Evolutionary conservation across 2,797 vertebrate genomes (phyloP), one percentile per base, ranked within the genome.

Genomic region (Amniataba percoides): DNA sequence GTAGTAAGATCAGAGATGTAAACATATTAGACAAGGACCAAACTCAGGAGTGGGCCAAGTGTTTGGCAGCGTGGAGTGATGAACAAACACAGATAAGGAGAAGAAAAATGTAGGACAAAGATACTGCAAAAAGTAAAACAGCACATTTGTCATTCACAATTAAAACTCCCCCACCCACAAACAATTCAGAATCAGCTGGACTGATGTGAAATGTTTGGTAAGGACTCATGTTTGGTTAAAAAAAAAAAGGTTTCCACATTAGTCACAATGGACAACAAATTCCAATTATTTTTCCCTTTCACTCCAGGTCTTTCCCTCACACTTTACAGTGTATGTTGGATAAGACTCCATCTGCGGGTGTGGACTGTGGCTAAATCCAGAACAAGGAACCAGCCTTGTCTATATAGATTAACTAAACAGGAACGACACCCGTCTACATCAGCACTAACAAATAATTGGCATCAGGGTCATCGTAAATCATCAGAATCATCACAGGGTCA

Each of bases 1-100:
- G 79, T 65, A 74, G 60, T 71, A 74, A 56, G 48, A 86, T 80
- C 78, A 86, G 48, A 83, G 71, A 88, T 92, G 91, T 94, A 93
- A 94, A 95, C 92, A 79, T 80, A 51, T 81, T 55, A 81, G 66
- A 85, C 52, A 21, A 84, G 81, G 81, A 76, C 78, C 65, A 71
- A 75, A 82, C 71, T 45, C 51, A 46, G 71, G 57, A 65, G 67
- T 23, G 42, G 71, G 74, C 42, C 68, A 60, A 43, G 57, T 34
- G 66, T 72, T 83, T 68, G 83, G 78, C 68, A 74, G 59, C 23
- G 31, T 53, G 75, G 80, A 80, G 79, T 74, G 79, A 78, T 53
- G 34, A 67, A 86, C 74, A 80, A 49, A 86, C 60, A 74, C 67
- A 31, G 19, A 71, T 6, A 27, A 55, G 7, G 60, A 52, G 21